These are phyloP conservation scores for Nezara viridula DNA, from an alignment of 2,888 invertebrate species.

Conservation along the genomic window DNA sequence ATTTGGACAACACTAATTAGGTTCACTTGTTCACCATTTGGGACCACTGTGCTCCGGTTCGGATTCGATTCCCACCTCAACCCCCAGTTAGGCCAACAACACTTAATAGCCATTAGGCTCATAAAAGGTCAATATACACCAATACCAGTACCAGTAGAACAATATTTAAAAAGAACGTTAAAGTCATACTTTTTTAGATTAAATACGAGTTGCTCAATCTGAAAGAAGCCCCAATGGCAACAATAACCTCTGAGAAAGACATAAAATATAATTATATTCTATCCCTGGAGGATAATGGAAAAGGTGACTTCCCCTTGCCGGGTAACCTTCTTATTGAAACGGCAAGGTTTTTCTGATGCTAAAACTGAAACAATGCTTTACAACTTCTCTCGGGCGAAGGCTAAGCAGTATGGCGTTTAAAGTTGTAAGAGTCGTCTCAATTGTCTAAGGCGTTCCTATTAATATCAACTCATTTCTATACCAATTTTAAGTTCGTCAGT, in stretches of 20 bases:
- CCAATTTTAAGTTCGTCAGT: too few species aligned
- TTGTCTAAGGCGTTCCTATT: neutral
- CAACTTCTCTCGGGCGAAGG: neutral
- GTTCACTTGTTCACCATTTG: too few species aligned
- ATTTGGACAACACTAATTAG: too few species aligned
- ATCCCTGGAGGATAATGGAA: slow-evolving; percentile 5
- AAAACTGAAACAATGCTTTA: slow-evolving; percentile 18
- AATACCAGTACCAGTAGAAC: too few species aligned
- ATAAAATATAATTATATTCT: slow-evolving; percentile 7
- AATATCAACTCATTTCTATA: too few species aligned
- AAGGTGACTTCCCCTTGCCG: neutral
- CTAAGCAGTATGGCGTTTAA: neutral
- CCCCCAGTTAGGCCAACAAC: too few species aligned
- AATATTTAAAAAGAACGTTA: too few species aligned
- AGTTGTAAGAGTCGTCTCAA: neutral
- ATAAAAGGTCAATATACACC: too few species aligned
- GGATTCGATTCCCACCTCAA: too few species aligned
- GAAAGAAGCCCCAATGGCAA: neutral
- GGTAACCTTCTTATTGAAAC: neutral
- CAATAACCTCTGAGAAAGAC: neutral
- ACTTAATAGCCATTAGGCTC: too few species aligned
- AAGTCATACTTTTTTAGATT: neutral
- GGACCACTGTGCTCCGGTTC: too few species aligned
- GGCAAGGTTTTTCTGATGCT: slow-evolving; percentile 7
- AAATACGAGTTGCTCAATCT: neutral